phyloP scores from a whole-genome alignment of 2,888 invertebrate genomes.

The Troglohyphantes excavatus region DNA sequence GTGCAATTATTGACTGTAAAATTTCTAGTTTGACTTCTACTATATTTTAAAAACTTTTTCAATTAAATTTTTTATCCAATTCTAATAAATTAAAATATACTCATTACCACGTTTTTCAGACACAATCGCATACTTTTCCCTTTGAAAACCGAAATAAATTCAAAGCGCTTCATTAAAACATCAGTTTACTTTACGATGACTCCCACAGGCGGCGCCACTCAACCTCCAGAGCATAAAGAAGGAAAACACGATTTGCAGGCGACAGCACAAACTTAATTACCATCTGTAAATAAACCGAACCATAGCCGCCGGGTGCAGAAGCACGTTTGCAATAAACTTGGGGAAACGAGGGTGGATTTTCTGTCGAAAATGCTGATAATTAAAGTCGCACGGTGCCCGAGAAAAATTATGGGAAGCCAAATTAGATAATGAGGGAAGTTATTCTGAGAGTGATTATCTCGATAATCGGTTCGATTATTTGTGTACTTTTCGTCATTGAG shows the following conservation, averaged over 20 bases:
- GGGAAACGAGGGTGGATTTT: slow-evolving; percentile 43
- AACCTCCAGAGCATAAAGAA: background rate
- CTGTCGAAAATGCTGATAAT: slow-evolving; percentile 57
- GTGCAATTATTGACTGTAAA: too few species aligned
- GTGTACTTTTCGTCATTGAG: slow-evolving; percentile 18
- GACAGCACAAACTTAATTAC: slow-evolving; percentile 64
- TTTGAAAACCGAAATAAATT: background rate
- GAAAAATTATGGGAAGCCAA: slow-evolving; percentile 51
- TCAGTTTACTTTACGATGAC: background rate
- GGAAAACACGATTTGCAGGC: slow-evolving; percentile 29
- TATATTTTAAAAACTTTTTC: too few species aligned
- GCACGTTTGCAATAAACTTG: slow-evolving; percentile 36
- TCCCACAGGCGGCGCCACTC: slow-evolving; percentile 4
- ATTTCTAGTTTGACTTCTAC: too few species aligned
- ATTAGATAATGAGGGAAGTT: slow-evolving; percentile 59
- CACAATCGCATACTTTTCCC: background rate
- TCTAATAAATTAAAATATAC: too few species aligned
- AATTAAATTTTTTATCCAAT: too few species aligned
- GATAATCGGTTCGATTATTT: slow-evolving; percentile 61
- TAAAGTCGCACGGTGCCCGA: slow-evolving; percentile 30
- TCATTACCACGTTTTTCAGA: too few species aligned
- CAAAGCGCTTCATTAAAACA: background rate
- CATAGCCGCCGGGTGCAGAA: background rate
- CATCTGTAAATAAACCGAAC: slow-evolving; percentile 51
- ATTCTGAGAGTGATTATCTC: slow-evolving; percentile 48